These are phyloP conservation scores for Heliconius eleuchia DNA, from an alignment of 1,140 invertebrate species.

Conservation along the genomic window DNA sequence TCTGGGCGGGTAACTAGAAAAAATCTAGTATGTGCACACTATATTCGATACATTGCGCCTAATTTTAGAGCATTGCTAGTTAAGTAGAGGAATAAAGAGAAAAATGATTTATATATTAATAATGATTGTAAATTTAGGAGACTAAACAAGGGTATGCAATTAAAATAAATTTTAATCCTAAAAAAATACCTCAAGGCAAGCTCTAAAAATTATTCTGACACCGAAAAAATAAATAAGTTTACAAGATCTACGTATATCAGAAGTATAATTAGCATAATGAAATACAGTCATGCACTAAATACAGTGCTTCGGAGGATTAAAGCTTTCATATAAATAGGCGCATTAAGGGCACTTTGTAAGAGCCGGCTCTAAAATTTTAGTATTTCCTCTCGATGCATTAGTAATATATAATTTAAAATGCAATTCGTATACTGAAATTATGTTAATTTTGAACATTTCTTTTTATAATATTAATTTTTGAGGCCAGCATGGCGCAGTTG, in stretches of 20 bases:
- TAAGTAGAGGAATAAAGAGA: too few species aligned
- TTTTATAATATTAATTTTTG: not conserved
- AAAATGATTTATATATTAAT: too few species aligned
- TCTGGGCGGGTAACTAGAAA: too few species aligned
- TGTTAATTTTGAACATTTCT: not conserved
- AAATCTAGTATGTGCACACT: too few species aligned
- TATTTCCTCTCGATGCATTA: constrained; percentile 6
- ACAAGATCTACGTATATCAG: not conserved
- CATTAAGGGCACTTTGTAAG: constrained; percentile 6
- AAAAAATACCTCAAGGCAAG: too few species aligned
- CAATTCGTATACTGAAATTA: not conserved
- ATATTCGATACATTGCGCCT: too few species aligned
- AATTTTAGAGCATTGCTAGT: too few species aligned
- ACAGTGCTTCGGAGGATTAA: not conserved
- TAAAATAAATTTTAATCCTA: too few species aligned
- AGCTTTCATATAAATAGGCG: constrained; percentile 11
- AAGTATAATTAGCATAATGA: not conserved
- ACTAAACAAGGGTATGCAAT: too few species aligned
- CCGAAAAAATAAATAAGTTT: not conserved
- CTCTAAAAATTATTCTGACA: not conserved
- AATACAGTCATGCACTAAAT: not conserved
- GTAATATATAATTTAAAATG: not conserved
- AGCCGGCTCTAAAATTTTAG: not conserved
- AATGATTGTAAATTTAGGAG: too few species aligned
- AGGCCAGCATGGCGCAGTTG: too few species aligned